Evolutionary conservation across 2,113 vertebrate species (phyloP), one percentile per base, ranked within the genome.

Genomic region (Fregata magnificens): DNA sequence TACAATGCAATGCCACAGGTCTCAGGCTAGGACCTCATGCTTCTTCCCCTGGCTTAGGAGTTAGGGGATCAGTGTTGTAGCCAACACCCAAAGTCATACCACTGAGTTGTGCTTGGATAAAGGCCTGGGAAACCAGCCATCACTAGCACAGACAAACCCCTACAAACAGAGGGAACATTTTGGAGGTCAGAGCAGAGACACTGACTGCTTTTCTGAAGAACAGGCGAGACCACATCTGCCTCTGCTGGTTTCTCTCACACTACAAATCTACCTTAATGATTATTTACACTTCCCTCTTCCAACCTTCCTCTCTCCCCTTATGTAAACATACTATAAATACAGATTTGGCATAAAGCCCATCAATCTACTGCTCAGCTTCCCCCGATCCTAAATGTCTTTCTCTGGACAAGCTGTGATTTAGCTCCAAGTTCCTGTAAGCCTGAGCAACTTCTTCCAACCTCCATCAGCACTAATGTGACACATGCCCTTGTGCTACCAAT

Each of bases 361-460:
- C 94, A 66, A 84, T 90, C 93, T 61, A 42, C 21, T 38, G 67
- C 85, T 93, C 93, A 92, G 82, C 56, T 86, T 92, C 56, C 40
- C 34, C 72, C 1, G 4, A 49, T 95, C 92, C 90, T 93, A 93
- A 96, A 97, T 65, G 92, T 73, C 84, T 77, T 95, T 93, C 59
- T 96, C 62, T 52, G 93, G 36, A 97, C 76, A 94, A 96, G 84
- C 78, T 94, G 55, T 97, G 88, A 96, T 92, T 97, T 76, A 95
- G 76, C 45, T 96, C 69, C 91, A 93, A 95, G 91, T 93, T 97
- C 95, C 94, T 96, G 95, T 93, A 95, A 95, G 77, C 88, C 65
- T 59, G 82, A 94, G 72, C 88, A 96, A 97, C 96, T 97, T 83
- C 42, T 97, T 96, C 90, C 88, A 93, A 85, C 91, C 93, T 97